Conservation (phyloP, 2,888 invertebrate species). For the Aphelenchoides bicaudatus region DNA sequence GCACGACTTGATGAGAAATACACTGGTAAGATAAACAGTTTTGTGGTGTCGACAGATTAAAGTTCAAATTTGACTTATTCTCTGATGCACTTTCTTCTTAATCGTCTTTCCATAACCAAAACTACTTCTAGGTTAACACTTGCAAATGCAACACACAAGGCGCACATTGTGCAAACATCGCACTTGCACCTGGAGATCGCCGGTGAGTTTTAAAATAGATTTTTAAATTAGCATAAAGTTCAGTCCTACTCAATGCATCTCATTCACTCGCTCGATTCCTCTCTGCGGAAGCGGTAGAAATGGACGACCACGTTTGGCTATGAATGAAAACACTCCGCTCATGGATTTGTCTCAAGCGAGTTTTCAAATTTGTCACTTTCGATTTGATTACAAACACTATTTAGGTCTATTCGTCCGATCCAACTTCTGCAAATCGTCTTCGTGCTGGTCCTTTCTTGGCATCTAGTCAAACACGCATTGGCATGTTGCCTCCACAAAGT, state of each 20-base stretch:
- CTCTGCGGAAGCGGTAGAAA: constrained; percentile 94
- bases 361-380: background rate
- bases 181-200: constrained; percentile 14
- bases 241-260: constrained; percentile 37
- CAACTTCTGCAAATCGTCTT: constrained; percentile 37
- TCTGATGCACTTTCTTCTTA: too few species aligned
- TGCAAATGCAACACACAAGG: constrained; percentile 14
- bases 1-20: constrained; percentile 53
- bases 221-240: constrained; percentile 7
- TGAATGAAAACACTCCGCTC: constrained; percentile 73
- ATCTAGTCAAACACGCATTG: constrained; percentile 32
- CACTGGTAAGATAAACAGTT: too few species aligned
- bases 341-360: constrained; percentile 70
- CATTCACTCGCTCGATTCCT: constrained; percentile 74
- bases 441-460: constrained; percentile 47
- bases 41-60: too few species aligned
- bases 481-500: constrained; percentile 33
- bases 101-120: too few species aligned
- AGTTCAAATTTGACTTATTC: too few species aligned
- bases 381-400: constrained; percentile 16
- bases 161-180: constrained; percentile 21
- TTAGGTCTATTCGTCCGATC: constrained; percentile 54
- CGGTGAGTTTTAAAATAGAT: constrained; percentile 13
- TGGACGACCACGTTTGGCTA: constrained; percentile 75
- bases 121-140: too few species aligned